Evolutionary conservation across 2,888 invertebrate genomes (phyloP).

Genomic region (Sericinus montela): DNA sequence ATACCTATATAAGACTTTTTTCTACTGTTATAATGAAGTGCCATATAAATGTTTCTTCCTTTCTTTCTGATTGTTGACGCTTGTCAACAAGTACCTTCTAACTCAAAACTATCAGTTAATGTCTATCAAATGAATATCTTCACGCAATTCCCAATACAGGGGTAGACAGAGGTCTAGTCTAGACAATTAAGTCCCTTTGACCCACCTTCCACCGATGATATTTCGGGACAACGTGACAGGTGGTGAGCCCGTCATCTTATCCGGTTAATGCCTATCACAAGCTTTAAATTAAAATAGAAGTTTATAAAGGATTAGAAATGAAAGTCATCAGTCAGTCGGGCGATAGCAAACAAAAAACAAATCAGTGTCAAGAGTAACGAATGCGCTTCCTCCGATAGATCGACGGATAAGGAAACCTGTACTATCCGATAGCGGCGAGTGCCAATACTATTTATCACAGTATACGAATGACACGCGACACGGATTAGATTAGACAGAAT

Average conservation of each 20-base stretch:
- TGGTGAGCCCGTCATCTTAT: too few relatives aligned
- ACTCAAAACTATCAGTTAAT: not conserved
- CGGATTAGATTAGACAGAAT: slow-evolving; percentile 17
- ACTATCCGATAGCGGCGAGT: slow-evolving; percentile 4
- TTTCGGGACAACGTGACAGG: too few relatives aligned
- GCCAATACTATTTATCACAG: slow-evolving; percentile 12
- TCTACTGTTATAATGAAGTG: too few relatives aligned
- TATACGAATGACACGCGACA: slow-evolving; percentile 9
- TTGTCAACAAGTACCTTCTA: not conserved
- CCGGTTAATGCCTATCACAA: not conserved
- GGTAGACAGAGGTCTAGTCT: too few relatives aligned
- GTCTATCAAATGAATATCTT: too few relatives aligned
- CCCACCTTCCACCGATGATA: too few relatives aligned
- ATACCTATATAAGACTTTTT: too few relatives aligned
- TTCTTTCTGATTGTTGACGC: too few relatives aligned
- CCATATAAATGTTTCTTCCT: too few relatives aligned
- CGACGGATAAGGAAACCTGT: slow-evolving; percentile 14
- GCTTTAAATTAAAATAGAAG: not conserved
- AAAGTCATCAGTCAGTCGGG: not conserved
- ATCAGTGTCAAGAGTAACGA: slow-evolving; percentile 16
- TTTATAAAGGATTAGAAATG: not conserved
- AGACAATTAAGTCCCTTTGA: too few relatives aligned
- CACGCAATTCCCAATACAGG: too few relatives aligned
- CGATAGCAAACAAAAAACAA: slow-evolving; percentile 16
- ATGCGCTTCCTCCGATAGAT: slow-evolving; percentile 14